Percentiles rank a stretch among this genome's conserved stretches.
phyloP scores from a whole-genome alignment of 2,888 invertebrate species.

The Pristionchus exspectatus region DNA sequence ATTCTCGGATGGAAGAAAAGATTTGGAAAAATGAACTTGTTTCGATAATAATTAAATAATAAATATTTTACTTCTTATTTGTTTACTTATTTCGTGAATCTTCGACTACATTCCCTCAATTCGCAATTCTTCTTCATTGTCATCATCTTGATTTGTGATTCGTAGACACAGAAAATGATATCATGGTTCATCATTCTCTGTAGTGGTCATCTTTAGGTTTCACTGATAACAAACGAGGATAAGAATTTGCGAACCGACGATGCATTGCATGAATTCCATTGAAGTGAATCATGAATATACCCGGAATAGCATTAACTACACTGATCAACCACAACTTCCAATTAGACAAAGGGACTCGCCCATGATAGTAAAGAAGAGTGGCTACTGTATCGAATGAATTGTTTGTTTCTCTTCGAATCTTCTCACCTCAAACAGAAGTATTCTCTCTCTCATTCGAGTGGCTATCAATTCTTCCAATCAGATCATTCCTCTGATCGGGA shows the following conservation, averaged over 20 bases:
- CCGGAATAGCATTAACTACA: background rate
- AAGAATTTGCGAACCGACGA: background rate
- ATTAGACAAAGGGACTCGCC: background rate
- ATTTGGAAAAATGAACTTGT: background rate
- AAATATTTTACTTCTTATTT: background rate
- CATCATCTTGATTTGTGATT: background rate
- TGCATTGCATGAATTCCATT: background rate
- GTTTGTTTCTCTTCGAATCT: background rate
- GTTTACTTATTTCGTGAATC: background rate
- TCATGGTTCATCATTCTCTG: background rate
- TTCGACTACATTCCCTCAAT: background rate
- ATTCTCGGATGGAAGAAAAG: constrained; percentile 15
- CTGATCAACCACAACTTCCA: background rate
- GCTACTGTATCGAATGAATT: constrained; percentile 1
- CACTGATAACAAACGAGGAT: background rate
- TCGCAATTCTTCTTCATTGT: background rate
- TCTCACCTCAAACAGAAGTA: constrained; percentile 35
- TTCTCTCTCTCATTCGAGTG: constrained; percentile 15
- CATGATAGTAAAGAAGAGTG: background rate
- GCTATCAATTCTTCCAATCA: constrained; percentile 31
- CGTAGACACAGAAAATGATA: background rate
- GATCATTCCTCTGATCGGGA: background rate
- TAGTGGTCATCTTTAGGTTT: constrained; percentile 9
- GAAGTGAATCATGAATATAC: background rate
- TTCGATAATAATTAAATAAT: background rate